phyloP scores from a whole-genome alignment of 2,888 invertebrate genomes.

The Nudaria mundana region DNA sequence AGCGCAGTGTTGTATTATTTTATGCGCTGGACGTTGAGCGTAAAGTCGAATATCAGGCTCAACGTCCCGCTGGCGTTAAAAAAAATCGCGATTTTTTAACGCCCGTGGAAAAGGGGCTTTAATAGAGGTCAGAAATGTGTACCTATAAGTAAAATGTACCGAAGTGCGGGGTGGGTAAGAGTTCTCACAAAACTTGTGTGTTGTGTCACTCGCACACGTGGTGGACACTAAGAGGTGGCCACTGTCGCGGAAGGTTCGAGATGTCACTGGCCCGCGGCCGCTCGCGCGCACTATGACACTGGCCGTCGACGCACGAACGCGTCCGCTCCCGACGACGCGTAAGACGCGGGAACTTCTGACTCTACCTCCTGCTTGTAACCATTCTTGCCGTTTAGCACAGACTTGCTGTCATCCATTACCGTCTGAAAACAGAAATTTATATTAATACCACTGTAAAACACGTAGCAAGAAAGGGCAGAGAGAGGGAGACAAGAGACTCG shows the following conservation, averaged over 20 bases:
- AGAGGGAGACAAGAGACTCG: too few relatives aligned
- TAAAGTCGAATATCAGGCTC: too few relatives aligned
- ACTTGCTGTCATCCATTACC: conserved; percentile 77
- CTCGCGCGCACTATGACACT: conserved; percentile 56
- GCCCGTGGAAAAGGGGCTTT: too few relatives aligned
- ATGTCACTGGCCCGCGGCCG: conserved; percentile 51
- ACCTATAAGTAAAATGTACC: too few relatives aligned
- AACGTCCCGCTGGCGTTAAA: too few relatives aligned
- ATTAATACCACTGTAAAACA: conserved; percentile 3
- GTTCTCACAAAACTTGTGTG: conserved; percentile 18
- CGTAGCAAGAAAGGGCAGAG: too few relatives aligned
- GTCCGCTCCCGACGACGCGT: conserved; percentile 70
- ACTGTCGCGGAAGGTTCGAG: conserved; percentile 30
- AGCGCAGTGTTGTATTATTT: too few relatives aligned
- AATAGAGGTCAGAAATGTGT: too few relatives aligned
- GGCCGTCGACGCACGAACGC: conserved; percentile 70
- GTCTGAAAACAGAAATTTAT: conserved; percentile 75
- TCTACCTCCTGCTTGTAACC: conserved; percentile 73
- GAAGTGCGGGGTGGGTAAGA: too few relatives aligned
- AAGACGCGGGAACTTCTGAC: conserved; percentile 65
- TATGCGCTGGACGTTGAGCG: too few relatives aligned
- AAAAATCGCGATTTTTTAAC: too few relatives aligned
- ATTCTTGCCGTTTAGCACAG: conserved; percentile 55
- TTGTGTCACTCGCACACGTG: conserved; percentile 13
- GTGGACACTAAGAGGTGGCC: conserved; percentile 18